Base-by-base conservation (phyloP, 2,113 vertebrate genomes). In the Elephas maximus region DNA sequence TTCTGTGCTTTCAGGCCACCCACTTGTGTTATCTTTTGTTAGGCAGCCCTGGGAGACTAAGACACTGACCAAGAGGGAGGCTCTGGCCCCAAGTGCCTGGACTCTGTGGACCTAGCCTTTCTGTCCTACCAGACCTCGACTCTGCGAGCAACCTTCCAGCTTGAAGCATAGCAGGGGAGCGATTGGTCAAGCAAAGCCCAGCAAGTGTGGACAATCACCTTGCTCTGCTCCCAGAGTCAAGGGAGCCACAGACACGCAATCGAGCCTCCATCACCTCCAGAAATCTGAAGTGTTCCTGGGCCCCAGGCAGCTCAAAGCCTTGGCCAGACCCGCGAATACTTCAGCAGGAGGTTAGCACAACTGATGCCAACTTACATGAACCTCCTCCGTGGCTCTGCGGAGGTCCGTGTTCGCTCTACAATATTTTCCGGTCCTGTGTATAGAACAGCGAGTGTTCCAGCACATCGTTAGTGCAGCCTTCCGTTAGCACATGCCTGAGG, bases 281-380 rank as follows among this genome's bases (percentile, higher is more conserved):
- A 85, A 90, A 51, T 8, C 21, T 14, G 48, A 91, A 37, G 83
- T 83, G 63, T 62, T 86, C 60, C 87, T 37, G 18, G 67, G 33
- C 45, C 41, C 10, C 88, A 24, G 44, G 83, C 62, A 78, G 65
- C 73, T 86, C 33, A 7, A 76, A 94, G 76, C 71, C 71, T 92
- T 80, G 44, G 51, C 93, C 83, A 94, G 84, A 89, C 24, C 45
- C 74, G 65, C 90, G 96, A 91, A 73, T 80, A 87, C 84, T 94
- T 83, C 90, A 81, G 83, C 91, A 90, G 91, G 82, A 94, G 60
- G 81, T 65, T 82, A 93, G 91, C 65, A 88, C 78, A 89, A 89
- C 20, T 41, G 57, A 74, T 65, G 91, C 79, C 86, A 83, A 94
- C 89, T 80, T 93, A 94, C 94, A 89, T 5, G 48, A 90, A 57